Conservation (phyloP, 2,888 invertebrate species). For the Dryomyza anilis region DNA sequence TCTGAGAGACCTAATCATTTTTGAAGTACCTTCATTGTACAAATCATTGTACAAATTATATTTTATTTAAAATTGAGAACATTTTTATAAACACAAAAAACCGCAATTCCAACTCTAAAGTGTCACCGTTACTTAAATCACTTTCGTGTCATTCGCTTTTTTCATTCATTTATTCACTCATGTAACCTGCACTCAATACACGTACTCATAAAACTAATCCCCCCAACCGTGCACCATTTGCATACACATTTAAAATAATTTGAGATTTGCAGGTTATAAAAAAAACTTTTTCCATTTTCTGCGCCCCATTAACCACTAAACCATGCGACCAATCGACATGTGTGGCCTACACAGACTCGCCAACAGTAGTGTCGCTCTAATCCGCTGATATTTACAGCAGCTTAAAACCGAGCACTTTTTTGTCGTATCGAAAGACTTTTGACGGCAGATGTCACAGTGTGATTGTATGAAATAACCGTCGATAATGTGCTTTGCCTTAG, state of each 20-base stretch:
- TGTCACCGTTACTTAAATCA: too few species aligned
- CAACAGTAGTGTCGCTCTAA: neutral
- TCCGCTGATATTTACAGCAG: constrained; percentile 20
- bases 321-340: neutral
- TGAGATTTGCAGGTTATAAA: constrained; percentile 24
- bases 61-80: too few species aligned
- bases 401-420: constrained; percentile 1
- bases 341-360: constrained; percentile 2
- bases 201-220: constrained; percentile 16
- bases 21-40: too few species aligned
- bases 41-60: too few species aligned
- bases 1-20: too few species aligned
- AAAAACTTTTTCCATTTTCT: constrained; percentile 7
- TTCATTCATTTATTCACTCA: too few species aligned
- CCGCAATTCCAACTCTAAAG: too few species aligned
- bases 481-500: too few species aligned
- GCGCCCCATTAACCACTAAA: neutral
- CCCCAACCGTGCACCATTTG: constrained; percentile 12
- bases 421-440: neutral
- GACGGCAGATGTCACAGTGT: neutral
- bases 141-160: too few species aligned
- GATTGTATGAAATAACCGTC: too few species aligned
- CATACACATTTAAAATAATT: constrained; percentile 22
- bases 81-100: too few species aligned
- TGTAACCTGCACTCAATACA: neutral